Evolutionary conservation across 2,888 invertebrate species (phyloP).

Genomic region (Lepidochitona cinerea): DNA sequence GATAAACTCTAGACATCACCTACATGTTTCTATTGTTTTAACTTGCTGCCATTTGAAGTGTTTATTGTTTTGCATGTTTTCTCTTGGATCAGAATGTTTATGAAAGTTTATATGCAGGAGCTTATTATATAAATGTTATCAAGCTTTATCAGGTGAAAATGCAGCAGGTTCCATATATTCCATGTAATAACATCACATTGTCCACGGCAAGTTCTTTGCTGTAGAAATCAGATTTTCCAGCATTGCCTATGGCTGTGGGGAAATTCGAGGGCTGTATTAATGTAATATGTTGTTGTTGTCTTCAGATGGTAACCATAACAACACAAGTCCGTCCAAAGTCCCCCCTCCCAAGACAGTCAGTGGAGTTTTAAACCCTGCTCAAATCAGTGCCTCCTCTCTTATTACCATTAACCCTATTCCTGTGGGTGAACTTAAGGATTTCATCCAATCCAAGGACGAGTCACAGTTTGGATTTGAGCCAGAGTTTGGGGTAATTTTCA

Average conservation of each 20-base stretch:
- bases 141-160: background rate
- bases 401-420: background rate
- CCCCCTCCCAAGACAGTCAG: background rate
- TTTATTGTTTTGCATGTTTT: too few relatives aligned
- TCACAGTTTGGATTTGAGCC: background rate
- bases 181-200: background rate
- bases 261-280: too few relatives aligned
- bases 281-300: too few relatives aligned
- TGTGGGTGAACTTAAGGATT: slow-evolving; percentile 2
- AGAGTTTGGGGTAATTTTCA: slow-evolving; percentile 7
- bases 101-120: too few relatives aligned
- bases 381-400: slow-evolving; percentile 3
- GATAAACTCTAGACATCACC: too few relatives aligned
- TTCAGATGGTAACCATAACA: slow-evolving; percentile 1
- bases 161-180: background rate
- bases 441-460: background rate
- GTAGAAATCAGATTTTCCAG: background rate
- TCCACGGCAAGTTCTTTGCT: background rate
- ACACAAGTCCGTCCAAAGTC: background rate
- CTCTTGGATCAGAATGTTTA: too few relatives aligned
- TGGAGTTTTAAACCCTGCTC: background rate
- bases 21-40: too few relatives aligned
- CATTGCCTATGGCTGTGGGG: background rate
- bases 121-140: too few relatives aligned
- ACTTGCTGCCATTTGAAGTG: too few relatives aligned